These are phyloP conservation scores for Pithys albifrons DNA, from an alignment of 2,113 vertebrate species.

Conservation along the genomic window DNA sequence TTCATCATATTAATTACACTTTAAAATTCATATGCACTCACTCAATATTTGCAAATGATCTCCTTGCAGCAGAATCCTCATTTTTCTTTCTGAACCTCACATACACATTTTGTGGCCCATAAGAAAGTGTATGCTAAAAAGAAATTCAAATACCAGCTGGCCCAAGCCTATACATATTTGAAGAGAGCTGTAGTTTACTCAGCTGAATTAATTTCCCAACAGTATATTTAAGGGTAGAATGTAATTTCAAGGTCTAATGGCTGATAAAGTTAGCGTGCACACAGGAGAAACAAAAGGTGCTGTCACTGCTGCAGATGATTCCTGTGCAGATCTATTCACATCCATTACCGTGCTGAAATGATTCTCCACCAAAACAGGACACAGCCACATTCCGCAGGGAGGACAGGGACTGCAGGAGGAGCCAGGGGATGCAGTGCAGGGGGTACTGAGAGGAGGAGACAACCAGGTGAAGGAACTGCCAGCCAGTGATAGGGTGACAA, in stretches of 20 bases:
- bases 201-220: conserved; percentile 59
- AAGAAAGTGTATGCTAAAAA: neutral
- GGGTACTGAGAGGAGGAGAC: neutral
- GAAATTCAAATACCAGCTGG: conserved; percentile 41
- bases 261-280: neutral
- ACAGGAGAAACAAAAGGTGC: conserved; percentile 22
- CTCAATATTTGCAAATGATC: conserved; percentile 38
- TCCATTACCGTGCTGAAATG: neutral
- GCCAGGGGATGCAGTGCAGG: accelerated
- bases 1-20: conserved; percentile 42
- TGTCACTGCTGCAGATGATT: neutral
- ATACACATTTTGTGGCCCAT: neutral
- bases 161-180: neutral
- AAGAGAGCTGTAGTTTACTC: conserved; percentile 22
- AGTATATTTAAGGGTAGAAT: conserved; percentile 49
- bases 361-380: neutral
- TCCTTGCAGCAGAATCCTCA: neutral
- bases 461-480: neutral
- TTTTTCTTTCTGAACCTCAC: neutral
- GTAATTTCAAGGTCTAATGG: conserved; percentile 54
- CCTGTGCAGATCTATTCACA: neutral
- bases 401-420: neutral
- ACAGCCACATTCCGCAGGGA: accelerated
- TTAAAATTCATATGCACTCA: conserved; percentile 40
- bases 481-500: neutral